These are phyloP conservation scores for Drosophila cardini DNA, from an alignment of 1,140 invertebrate species.

Conservation along the genomic window DNA sequence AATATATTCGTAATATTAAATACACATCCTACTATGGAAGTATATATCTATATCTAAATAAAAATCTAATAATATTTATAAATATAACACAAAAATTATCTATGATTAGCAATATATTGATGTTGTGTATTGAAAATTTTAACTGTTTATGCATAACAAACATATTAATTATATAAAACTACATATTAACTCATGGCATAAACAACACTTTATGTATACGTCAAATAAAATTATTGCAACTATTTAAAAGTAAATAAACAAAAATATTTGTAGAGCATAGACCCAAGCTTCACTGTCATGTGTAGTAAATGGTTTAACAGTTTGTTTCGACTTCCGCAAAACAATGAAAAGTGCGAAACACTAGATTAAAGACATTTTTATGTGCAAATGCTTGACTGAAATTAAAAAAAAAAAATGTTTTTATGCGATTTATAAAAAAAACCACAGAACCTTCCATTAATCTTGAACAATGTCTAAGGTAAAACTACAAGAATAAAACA, in stretches of 20 bases:
- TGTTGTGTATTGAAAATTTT: conserved; percentile 82
- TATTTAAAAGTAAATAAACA: conserved; percentile 56
- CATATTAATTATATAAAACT: conserved; percentile 44
- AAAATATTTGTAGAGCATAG: conserved; percentile 55
- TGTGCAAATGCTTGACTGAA: conserved; percentile 79
- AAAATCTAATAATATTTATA: conserved; percentile 70
- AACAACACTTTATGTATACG: conserved; percentile 75
- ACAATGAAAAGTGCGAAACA: conserved; percentile 18
- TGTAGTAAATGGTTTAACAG: conserved; percentile 42
- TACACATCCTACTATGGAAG: conserved; percentile 57
- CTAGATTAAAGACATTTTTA: conserved; percentile 41
- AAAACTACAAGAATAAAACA: conserved; percentile 55
- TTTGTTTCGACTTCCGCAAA: conserved; percentile 27
- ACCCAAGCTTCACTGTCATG: conserved; percentile 38
- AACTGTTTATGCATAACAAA: conserved; percentile 77
- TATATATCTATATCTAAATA: conserved; percentile 39
- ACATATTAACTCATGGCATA: conserved; percentile 63
- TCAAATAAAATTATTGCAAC: conserved; percentile 73
- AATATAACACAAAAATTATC: conserved; percentile 58
- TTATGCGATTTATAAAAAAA: conserved; percentile 67
- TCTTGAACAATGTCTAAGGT: conserved; percentile 45
- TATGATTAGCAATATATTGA: conserved; percentile 81
- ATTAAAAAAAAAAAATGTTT: conserved; percentile 56
- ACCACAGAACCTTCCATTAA: conserved; percentile 67
- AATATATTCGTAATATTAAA: conserved; percentile 56